Conservation (phyloP, 2,113 vertebrate species). For the Benitochromis conjunctus region DNA sequence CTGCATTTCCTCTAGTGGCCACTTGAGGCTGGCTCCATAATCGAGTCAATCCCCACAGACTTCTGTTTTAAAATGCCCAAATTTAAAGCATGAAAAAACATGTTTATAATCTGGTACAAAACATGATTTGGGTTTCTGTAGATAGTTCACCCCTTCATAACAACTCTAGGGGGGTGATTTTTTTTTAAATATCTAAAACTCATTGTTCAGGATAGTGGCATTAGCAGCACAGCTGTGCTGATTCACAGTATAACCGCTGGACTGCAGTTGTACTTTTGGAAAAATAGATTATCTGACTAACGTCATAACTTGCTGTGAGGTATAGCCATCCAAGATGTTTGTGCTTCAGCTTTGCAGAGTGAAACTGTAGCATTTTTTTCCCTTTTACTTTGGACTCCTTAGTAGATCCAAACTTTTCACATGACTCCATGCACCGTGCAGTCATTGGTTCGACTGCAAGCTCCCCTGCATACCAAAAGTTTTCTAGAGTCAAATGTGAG, state of each 20-base stretch:
- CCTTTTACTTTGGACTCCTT: background rate
- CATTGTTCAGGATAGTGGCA: background rate
- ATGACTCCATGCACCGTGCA: background rate
- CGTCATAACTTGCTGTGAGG: background rate
- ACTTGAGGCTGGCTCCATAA: background rate
- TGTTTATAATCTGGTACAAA: background rate
- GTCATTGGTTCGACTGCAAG: background rate
- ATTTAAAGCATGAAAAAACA: background rate
- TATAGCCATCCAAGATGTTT: background rate
- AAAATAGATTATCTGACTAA: background rate
- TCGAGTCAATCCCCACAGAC: background rate
- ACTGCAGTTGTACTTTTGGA: accelerated
- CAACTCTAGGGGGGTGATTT: background rate
- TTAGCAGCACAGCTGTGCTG: background rate
- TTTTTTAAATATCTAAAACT: background rate
- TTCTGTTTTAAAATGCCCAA: background rate
- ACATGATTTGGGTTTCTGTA: too few relatives aligned
- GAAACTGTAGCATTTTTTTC: background rate
- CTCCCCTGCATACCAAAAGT: accelerated
- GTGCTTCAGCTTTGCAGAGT: background rate
- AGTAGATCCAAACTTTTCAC: background rate
- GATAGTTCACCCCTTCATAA: too few relatives aligned
- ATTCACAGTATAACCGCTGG: background rate
- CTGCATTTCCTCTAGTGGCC: background rate
- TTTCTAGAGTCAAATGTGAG: background rate